phyloP scores from a whole-genome alignment of 2,888 invertebrate species.

The Metopia argyrocephala region DNA sequence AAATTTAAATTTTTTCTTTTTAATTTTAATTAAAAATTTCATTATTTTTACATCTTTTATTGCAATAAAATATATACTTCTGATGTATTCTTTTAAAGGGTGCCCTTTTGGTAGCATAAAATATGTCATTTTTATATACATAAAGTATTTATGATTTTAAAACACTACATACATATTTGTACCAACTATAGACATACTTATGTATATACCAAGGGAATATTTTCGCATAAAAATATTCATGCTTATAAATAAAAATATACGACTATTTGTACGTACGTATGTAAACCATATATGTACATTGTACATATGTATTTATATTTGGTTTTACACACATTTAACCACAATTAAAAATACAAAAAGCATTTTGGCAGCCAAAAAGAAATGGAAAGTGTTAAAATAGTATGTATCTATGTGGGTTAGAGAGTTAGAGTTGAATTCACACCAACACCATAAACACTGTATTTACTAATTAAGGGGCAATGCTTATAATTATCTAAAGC shows the following conservation, averaged over 20 bases:
- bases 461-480: constrained; percentile 10
- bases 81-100: too few relatives aligned
- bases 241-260: not conserved
- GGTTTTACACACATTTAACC: constrained; percentile 36
- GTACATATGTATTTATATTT: not conserved
- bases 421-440: not conserved
- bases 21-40: too few relatives aligned
- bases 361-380: constrained; percentile 31
- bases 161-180: too few relatives aligned
- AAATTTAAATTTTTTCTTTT: too few relatives aligned
- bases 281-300: not conserved
- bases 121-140: too few relatives aligned
- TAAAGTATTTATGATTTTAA: too few relatives aligned
- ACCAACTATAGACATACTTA: too few relatives aligned
- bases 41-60: too few relatives aligned
- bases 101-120: too few relatives aligned
- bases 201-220: too few relatives aligned
- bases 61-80: too few relatives aligned
- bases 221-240: not conserved
- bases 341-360: constrained; percentile 39
- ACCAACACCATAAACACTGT: not conserved
- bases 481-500: not conserved
- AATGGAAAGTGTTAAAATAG: constrained; percentile 36
- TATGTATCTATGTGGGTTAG: constrained; percentile 9
- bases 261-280: not conserved